Conservation (phyloP, 2,888 invertebrate genomes). For the Tinea trinotella region DNA sequence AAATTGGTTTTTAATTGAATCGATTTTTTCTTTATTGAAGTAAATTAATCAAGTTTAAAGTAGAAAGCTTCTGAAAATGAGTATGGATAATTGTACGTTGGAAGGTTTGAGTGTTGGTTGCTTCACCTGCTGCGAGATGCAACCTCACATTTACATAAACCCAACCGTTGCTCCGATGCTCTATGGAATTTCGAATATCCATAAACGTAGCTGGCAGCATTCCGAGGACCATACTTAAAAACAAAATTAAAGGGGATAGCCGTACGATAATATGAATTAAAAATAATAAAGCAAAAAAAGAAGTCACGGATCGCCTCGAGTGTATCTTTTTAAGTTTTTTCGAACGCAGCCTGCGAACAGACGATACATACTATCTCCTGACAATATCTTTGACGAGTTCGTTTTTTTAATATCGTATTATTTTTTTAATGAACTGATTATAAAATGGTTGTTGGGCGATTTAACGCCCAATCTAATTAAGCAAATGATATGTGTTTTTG, state of each 20-base stretch:
- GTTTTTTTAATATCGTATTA: constrained; percentile 64
- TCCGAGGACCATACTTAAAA: constrained; percentile 70
- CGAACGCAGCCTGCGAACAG: constrained; percentile 63
- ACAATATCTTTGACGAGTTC: constrained; percentile 73
- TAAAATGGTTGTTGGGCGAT: constrained; percentile 71
- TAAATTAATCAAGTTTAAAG: constrained; percentile 5
- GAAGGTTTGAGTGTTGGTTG: neutral
- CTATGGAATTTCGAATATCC: constrained; percentile 68
- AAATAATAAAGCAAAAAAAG: constrained; percentile 71
- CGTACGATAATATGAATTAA: constrained; percentile 72
- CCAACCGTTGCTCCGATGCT: constrained; percentile 43
- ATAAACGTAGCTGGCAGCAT: constrained; percentile 70
- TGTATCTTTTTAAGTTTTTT: constrained; percentile 56
- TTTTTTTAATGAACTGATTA: constrained; percentile 71
- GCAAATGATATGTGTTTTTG: constrained; percentile 71
- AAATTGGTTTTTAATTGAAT: no score
- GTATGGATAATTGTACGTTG: neutral
- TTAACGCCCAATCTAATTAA: constrained; percentile 73
- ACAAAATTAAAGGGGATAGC: constrained; percentile 73
- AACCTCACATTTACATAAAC: constrained; percentile 60
- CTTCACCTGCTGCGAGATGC: constrained; percentile 25
- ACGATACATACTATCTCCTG: constrained; percentile 56
- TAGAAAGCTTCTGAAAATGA: constrained; percentile 11
- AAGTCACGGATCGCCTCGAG: constrained; percentile 72
- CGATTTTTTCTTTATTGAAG: constrained; percentile 15